phyloP scores from a whole-genome alignment of 2,888 invertebrate genomes.

The Fragum fragum region DNA sequence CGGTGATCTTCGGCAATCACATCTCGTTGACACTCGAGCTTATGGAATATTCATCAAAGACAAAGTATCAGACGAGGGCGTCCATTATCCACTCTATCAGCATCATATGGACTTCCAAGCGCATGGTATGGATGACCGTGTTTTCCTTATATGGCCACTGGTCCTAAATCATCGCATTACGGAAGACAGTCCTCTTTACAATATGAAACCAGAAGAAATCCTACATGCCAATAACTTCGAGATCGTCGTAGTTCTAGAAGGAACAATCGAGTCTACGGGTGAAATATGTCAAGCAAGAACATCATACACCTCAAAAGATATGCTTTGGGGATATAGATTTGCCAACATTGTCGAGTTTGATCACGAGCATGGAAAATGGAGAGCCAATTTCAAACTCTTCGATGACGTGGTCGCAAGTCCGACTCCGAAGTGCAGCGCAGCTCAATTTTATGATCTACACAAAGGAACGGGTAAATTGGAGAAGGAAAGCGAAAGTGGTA shows the following conservation, averaged over 20 bases:
- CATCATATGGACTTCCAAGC: conserved; percentile 96
- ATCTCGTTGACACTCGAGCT: conserved; percentile 93
- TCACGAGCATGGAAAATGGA: conserved; percentile 76
- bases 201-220: conserved; percentile 95
- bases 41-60: conserved; percentile 95
- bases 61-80: conserved; percentile 96
- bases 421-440: conserved; percentile 92
- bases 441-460: conserved; percentile 89
- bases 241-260: conserved; percentile 97
- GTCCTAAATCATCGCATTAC: conserved; percentile 98
- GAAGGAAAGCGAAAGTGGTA: conserved; percentile 18
- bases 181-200: conserved; percentile 95
- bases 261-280: conserved; percentile 94
- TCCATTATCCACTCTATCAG: conserved; percentile 96
- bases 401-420: conserved; percentile 75
- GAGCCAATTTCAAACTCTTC: conserved; percentile 78
- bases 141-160: conserved; percentile 99
- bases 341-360: conserved; percentile 82
- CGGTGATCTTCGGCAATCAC: conserved; percentile 86
- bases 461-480: conserved; percentile 46
- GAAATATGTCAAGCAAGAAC: conserved; percentile 87
- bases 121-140: conserved; percentile 95
- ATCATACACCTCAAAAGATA: conserved; percentile 86
- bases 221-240: conserved; percentile 94
- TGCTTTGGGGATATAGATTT: conserved; percentile 84